These are phyloP conservation scores for Eleutherodactylus coqui DNA, from an alignment of 2,797 vertebrate species.

Conservation along the genomic window DNA sequence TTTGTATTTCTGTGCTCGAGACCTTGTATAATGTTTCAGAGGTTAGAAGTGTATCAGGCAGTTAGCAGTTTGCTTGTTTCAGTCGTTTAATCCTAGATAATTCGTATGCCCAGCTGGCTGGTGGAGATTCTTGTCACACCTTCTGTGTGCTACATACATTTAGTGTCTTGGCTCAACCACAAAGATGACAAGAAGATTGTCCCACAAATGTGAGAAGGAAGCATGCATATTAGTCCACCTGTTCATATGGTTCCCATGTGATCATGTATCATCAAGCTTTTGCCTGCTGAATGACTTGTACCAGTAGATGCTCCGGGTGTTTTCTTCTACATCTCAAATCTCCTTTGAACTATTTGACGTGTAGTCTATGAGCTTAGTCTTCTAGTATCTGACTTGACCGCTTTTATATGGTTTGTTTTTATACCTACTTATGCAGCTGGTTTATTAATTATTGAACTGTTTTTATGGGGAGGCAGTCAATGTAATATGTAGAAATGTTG, in stretches of 20 bases:
- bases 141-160: slow-evolving; percentile 26
- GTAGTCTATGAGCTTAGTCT: not conserved
- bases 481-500: no score
- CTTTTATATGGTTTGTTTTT: not conserved
- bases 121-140: slow-evolving; percentile 19
- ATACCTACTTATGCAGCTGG: not conserved
- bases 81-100: slow-evolving; percentile 37
- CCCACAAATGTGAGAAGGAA: slow-evolving; percentile 35
- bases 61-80: slow-evolving; percentile 26
- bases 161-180: slow-evolving; percentile 22
- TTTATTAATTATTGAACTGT: no score
- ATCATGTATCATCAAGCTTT: slow-evolving; percentile 34
- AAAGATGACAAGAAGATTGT: slow-evolving; percentile 31
- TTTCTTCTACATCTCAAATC: slow-evolving; percentile 16
- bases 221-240: slow-evolving; percentile 34
- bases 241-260: slow-evolving; percentile 34
- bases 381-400: not conserved
- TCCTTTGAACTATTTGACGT: slow-evolving; percentile 10
- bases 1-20: not conserved
- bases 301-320: slow-evolving; percentile 9
- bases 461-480: no score
- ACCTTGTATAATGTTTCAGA: slow-evolving; percentile 35
- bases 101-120: slow-evolving; percentile 28
- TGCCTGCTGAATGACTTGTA: slow-evolving; percentile 29
- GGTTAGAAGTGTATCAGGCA: slow-evolving; percentile 13